Base-by-base conservation (phyloP, 2,888 invertebrate genomes). In the Dioctria rufipes region DNA sequence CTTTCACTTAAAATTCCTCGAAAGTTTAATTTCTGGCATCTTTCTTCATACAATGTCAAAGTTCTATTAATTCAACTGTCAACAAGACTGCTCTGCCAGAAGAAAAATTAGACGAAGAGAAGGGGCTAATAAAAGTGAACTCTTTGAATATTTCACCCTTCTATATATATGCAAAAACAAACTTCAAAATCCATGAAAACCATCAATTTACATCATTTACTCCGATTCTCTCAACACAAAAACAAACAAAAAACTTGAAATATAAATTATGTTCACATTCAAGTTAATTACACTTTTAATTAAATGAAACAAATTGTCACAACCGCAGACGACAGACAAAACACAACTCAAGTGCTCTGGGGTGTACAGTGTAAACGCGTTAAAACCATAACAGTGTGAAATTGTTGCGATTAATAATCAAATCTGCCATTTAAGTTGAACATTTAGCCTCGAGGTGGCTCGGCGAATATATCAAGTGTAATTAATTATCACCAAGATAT, bases 251-350 rank as follows among this genome's bases (percentile, higher is more conserved):
- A 69, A 37, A 49, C 49, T 49, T 25, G 37, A 11, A 43, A 25
- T 46, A 75, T 60, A 77, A 77, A 63, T 46, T 49, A 63, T 77
- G 63, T 77, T 61, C 77, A 63, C 63, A 77, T 51, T 77, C 40
- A 77, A 77, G 43, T 77, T 63, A 77, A 77, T 63, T 61, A 49
- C 77, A 49, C 46, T 25, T 25, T 25, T 77, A 77, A 77, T 77
- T 77, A 77, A 77, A 77, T 77, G 77, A 77, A 77, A 77, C 77
- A 77, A 77, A 77, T 77, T 77, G 63, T 63, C 77, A 61, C 77
- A 77, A 77, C 73, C 25, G 25, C 25, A 25, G 25, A 25, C 25
- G 25, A 25, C 25, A 75, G 43, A 63, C 37, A 63, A 42, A 37
- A 25, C 60, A 25, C 77, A 77, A 73, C 58, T 49, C 77, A 77